Evolutionary conservation across 2,888 invertebrate species (phyloP).

Genomic region (Lithodes maja): DNA sequence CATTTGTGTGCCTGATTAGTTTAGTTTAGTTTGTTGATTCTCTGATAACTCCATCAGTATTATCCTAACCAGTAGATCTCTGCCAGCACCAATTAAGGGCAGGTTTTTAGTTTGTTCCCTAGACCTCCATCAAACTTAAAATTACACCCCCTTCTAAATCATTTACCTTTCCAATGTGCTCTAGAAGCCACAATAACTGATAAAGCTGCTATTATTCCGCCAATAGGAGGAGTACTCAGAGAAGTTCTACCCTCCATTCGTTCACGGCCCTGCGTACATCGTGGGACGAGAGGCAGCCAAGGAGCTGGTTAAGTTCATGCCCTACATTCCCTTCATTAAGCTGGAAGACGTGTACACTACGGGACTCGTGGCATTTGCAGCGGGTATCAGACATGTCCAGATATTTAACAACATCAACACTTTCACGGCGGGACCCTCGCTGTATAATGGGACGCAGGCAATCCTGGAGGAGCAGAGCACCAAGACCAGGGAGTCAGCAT

Average conservation of each 20-base stretch:
- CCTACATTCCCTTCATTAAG: conserved; percentile 30
- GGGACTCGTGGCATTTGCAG: conserved; percentile 39
- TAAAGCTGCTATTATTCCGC: neutral
- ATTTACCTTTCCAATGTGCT: neutral
- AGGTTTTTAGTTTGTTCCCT: too few relatives aligned
- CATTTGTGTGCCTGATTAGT: too few relatives aligned
- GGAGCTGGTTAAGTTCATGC: conserved; percentile 26
- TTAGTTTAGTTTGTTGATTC: too few relatives aligned
- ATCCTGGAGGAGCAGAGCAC: conserved; percentile 33
- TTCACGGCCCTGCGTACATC: conserved; percentile 38
- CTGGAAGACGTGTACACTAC: conserved; percentile 50
- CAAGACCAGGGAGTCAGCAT: conserved; percentile 15
- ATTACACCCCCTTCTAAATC: neutral
- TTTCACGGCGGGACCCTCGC: neutral
- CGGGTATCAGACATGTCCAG: conserved; percentile 38
- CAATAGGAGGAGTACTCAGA: conserved; percentile 46
- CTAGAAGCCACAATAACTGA: too few relatives aligned
- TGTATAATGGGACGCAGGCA: conserved; percentile 39
- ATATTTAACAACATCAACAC: conserved; percentile 26
- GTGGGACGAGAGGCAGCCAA: conserved; percentile 17
- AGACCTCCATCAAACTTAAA: too few relatives aligned
- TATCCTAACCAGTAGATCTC: neutral
- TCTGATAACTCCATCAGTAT: too few relatives aligned
- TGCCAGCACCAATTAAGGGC: too few relatives aligned
- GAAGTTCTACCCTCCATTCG: conserved; percentile 35